Percentiles rank a stretch among this genome's conserved stretches.
phyloP scores from a whole-genome alignment of 2,113 vertebrate genomes.

The Fukomys damarensis region DNA sequence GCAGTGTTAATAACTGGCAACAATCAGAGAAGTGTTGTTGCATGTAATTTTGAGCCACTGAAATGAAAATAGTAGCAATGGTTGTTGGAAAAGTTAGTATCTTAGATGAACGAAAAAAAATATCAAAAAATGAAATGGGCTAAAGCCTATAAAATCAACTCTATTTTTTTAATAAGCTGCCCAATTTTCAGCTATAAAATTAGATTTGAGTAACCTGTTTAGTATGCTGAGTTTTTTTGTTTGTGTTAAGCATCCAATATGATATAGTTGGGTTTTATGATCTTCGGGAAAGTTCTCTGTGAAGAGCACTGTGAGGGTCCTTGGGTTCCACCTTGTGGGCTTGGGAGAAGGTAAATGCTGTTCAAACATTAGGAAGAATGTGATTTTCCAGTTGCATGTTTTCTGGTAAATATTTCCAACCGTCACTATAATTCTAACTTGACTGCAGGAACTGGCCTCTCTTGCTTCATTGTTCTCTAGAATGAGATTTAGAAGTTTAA shows the following conservation, averaged over 20 bases:
- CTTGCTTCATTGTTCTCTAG: constrained; percentile 9
- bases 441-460: constrained; percentile 28
- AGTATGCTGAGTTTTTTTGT: constrained; percentile 60
- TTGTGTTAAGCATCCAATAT: constrained; percentile 71
- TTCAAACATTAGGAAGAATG: constrained; percentile 9
- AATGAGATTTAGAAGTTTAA: constrained; percentile 16
- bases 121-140: constrained; percentile 60
- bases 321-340: neutral
- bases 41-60: constrained; percentile 74
- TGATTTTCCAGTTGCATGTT: constrained; percentile 50
- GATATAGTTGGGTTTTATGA: constrained; percentile 52
- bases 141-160: constrained; percentile 70
- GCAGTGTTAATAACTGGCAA: constrained; percentile 78
- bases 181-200: constrained; percentile 77
- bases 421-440: neutral
- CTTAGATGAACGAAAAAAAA: constrained; percentile 55
- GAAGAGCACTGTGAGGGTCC: neutral
- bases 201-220: constrained; percentile 66
- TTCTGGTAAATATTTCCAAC: constrained; percentile 19
- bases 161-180: constrained; percentile 70
- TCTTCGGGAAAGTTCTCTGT: constrained; percentile 27
- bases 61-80: constrained; percentile 51
- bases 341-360: neutral
- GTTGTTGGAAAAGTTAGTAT: constrained; percentile 60
- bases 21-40: constrained; percentile 58